Base-by-base conservation (phyloP, 2,797 vertebrate species). In the Ctenopoma multispine region DNA sequence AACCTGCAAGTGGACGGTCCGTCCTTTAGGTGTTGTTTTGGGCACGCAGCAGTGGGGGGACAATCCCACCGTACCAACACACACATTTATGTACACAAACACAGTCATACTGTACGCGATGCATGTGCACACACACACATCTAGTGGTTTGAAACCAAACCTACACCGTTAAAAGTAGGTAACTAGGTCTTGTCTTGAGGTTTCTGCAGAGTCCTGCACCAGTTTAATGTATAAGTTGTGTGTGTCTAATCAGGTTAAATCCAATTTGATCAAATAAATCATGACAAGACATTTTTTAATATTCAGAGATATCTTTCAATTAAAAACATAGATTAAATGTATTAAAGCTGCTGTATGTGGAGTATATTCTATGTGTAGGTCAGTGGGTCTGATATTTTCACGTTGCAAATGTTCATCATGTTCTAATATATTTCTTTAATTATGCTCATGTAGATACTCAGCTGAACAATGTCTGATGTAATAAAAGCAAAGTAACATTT, bases 131-230 rank as follows among this genome's bases (percentile, higher is more conserved):
- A 73, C 24, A 36, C 55, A 69, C 14, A 62, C 27, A 51, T n/a
- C 20, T 18, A 38, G 12, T 23, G 15, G 59, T 43, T 34, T 65
- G 36, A 61, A 72, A 74, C 67, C 23, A 60, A 79, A 59, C 77
- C 84, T 58, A 69, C 86, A 68, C 8, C 2, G 57, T 0, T 77
- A 81, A 86, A 89, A 89, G 81, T 86, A 81, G 83, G 82, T 79
- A 62, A 89, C 65, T 79, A 83, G 88, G 80, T 74, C 60, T 77
- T 40, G 0, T 81, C 72, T 75, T 68, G 80, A 23, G 81, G 80
- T 72, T 57, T 84, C 48, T 81, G 77, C 59, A 85, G 49, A 36
- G 27, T 67, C 55, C 56, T 88, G 89, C 85, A 87, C 79, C 84
- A 89, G 50, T 77, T 86, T 62, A 23, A 40, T 7, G 17, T 13